Base-by-base conservation (phyloP, 1,140 invertebrate genomes). In the Coptotermes formosanus region DNA sequence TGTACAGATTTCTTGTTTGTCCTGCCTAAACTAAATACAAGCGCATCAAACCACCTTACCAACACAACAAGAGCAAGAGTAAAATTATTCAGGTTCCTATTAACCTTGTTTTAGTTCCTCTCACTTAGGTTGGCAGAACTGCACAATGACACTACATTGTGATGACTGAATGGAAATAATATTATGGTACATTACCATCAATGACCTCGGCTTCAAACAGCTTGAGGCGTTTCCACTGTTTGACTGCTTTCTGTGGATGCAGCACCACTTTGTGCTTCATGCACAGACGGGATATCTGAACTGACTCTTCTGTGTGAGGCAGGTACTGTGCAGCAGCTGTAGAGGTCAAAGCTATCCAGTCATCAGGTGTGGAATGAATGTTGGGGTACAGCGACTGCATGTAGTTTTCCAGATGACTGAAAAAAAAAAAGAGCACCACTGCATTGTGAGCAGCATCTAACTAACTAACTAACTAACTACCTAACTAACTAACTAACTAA, bases 391-490 rank as follows among this genome's bases (percentile, higher is more conserved):
- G 14, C 48, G 32, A 19, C 25, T 86, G 32, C 23, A 32, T 59
- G 82, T 86, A 86, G 86, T 86, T 83, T 52, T 86, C 52, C n/a
- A 38, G 6, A 8, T 38, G 32, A 48, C 86, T 86, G 86, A n/a
- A 86, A 81, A 43, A n/a, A 45, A 82, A 4, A 43, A 82, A 12
- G 32, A 82, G 14, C 19, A 21, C 19, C 52, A 55, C 52, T 55
- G 52, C 52, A 55, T 21, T 48, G 45, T 55, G 21, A 55, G 16
- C 19, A 16, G 52, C 52, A 55, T 55, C 52, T 55, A 19, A n/a
- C 52, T 55, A 55, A 3, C 52, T 12, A 16, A n/a, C n/a, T n/a
- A n/a, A n/a, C n/a, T n/a, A n/a, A n/a, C n/a, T n/a, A n/a, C n/a
- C n/a, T n/a, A n/a, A n/a, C n/a, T n/a, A n/a, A n/a, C n/a, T n/a